Evolutionary conservation across 2,888 invertebrate species (phyloP), one percentile per base, ranked within the genome.

Genomic region (Agrotis puta): DNA sequence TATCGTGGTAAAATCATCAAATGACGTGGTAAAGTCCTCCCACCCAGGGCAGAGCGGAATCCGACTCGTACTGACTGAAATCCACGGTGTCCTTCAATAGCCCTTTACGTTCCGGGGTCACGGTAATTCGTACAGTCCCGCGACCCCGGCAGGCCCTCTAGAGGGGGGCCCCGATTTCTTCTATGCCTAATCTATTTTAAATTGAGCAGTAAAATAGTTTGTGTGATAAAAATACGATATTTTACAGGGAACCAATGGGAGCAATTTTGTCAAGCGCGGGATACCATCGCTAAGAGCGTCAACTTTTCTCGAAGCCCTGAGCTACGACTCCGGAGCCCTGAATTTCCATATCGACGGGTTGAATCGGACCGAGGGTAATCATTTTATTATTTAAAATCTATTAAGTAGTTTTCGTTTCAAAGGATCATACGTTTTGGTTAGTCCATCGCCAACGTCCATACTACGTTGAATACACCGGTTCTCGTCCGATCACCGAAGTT

Each of bases 401-500:
- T n/a, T 48, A 27, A 3, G 7, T 9, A 24, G 14, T 20, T 24
- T 50, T 33, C 1, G 5, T 51, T 73, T 33, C 13, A 22, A 24
- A 6, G 6, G 11, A 51, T 9, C 11, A 45, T 45, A 14, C 24
- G 22, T 43, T 54, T 39, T 22, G 14, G 5, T 2, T 0, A 0
- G 0, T 0, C 0, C 9, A 0, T 22, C 1, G 88, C 87, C 88
- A 89, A 89, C 87, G 93, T 93, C 91, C 93, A 93, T 92, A 93
- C 93, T 89, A 93, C 89, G 93, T 93, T 94, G 93, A 93, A 93
- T 82, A 92, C 93, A 93, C 93, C 92, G 93, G 92, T 93, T 94
- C 93, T 94, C 93, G 93, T 94, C 94, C 92, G 94, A 94, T 94
- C 94, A 94, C 94, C 93, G 94, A 94, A 94, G 93, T 94, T 92